Evolutionary conservation across 2,113 vertebrate genomes (phyloP).

Genomic region (Calidris pugnax): DNA sequence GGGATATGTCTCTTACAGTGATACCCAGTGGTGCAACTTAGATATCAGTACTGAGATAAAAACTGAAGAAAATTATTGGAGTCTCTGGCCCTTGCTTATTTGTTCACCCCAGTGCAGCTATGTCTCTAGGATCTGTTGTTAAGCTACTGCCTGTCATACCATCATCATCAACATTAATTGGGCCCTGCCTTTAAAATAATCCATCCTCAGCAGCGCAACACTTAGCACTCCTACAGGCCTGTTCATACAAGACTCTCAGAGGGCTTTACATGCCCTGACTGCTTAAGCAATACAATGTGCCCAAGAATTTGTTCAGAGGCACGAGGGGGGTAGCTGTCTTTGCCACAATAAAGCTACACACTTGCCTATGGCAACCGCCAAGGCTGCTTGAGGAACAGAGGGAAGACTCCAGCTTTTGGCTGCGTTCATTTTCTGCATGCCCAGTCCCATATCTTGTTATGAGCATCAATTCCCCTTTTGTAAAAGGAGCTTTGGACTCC

Average conservation of each 20-base stretch:
- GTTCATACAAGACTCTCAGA: conserved; percentile 34
- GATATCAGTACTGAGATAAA: background rate
- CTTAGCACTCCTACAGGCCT: conserved; percentile 8
- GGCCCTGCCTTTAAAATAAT: conserved; percentile 50
- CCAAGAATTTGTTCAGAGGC: conserved; percentile 34
- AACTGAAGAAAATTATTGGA: background rate
- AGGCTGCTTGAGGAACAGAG: background rate
- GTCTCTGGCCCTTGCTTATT: background rate
- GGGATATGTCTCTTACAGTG: fast-evolving
- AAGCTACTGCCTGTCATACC: conserved; percentile 3
- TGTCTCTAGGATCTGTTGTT: background rate
- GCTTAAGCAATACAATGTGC: background rate
- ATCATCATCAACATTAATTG: background rate
- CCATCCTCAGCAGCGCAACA: background rate
- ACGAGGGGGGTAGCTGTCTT: background rate
- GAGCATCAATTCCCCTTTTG: background rate
- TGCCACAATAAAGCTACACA: background rate
- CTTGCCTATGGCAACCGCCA: fast-evolving
- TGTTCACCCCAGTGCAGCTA: background rate
- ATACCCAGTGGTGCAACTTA: fast-evolving
- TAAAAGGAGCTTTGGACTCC: background rate
- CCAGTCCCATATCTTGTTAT: background rate
- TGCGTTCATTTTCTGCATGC: background rate
- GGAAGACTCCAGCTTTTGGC: background rate
- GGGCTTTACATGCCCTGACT: background rate